A percentile compares a stretch with the other conserved stretches of the same genome.
phyloP scores from a whole-genome alignment of 1,140 invertebrate genomes.

The Himalopsyche phryganea region DNA sequence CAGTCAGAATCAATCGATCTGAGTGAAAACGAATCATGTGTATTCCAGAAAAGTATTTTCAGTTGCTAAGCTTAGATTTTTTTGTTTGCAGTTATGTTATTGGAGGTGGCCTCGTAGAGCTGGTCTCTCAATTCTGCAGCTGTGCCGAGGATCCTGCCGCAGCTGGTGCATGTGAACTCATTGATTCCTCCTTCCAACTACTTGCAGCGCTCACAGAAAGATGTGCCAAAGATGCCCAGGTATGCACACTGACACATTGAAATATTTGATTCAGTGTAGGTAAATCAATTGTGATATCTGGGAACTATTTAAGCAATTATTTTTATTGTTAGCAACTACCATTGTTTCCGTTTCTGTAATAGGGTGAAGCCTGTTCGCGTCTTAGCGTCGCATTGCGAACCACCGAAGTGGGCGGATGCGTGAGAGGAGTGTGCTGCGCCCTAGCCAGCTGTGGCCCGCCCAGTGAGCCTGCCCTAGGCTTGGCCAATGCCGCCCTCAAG shows the following conservation, averaged over 20 bases:
- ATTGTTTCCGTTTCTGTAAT: background rate
- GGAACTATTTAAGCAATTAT: too few species aligned
- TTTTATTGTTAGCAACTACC: too few species aligned
- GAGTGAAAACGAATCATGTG: too few species aligned
- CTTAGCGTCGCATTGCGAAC: conserved; percentile 12
- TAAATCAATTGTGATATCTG: too few species aligned
- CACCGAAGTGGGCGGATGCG: conserved; percentile 25
- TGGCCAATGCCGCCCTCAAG: conserved; percentile 19
- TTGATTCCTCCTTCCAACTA: conserved; percentile 32
- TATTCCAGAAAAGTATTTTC: too few species aligned
- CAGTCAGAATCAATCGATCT: too few species aligned
- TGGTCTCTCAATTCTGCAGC: conserved; percentile 43
- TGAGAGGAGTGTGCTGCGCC: conserved; percentile 26
- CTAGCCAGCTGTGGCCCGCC: conserved; percentile 10
- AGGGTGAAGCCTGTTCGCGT: conserved; percentile 22
- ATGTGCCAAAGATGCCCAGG: conserved; percentile 26
- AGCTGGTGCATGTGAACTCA: conserved; percentile 42
- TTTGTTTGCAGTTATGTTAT: conserved; percentile 44
- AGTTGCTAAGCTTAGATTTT: too few species aligned
- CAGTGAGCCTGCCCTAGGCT: conserved; percentile 9
- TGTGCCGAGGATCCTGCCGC: conserved; percentile 49
- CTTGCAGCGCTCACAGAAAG: conserved; percentile 21
- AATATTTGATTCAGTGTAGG: too few species aligned
- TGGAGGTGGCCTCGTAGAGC: conserved; percentile 46
- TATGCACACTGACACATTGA: too few species aligned